A percentile compares a stretch with the other conserved stretches of the same genome.
Conservation (phyloP, 2,113 vertebrate genomes). For the Alexandromys fortis region DNA sequence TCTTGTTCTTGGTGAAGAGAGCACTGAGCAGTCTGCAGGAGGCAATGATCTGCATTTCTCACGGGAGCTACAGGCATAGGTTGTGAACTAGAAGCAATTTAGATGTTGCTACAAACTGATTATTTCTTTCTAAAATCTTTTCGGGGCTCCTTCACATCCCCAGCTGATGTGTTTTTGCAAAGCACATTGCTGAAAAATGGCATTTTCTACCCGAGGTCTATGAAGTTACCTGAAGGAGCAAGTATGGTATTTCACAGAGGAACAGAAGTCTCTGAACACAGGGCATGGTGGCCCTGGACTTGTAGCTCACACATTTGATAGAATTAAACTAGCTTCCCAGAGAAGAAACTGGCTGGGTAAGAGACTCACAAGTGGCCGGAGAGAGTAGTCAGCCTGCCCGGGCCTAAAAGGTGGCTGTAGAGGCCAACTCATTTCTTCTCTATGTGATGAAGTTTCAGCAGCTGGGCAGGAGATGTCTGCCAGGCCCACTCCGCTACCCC, state of each 20-base stretch:
- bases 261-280: neutral
- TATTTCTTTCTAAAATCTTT: neutral
- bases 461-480: neutral
- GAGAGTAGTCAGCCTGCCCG: neutral
- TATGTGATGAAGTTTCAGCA: neutral
- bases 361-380: neutral
- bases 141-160: neutral
- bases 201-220: neutral
- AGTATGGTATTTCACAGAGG: neutral
- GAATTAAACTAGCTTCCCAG: neutral
- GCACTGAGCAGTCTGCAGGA: neutral
- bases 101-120: neutral
- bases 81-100: neutral
- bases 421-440: neutral
- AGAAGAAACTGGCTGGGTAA: neutral
- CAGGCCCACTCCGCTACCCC: neutral
- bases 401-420: neutral
- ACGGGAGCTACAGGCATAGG: neutral
- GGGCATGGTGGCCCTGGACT: neutral
- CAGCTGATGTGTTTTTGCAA: neutral
- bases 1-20: neutral
- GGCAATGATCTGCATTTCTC: neutral
- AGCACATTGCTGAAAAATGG: neutral
- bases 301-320: neutral
- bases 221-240: neutral